These are phyloP conservation scores for Noctua janthina DNA, from an alignment of 2,888 invertebrate species.

Conservation along the genomic window DNA sequence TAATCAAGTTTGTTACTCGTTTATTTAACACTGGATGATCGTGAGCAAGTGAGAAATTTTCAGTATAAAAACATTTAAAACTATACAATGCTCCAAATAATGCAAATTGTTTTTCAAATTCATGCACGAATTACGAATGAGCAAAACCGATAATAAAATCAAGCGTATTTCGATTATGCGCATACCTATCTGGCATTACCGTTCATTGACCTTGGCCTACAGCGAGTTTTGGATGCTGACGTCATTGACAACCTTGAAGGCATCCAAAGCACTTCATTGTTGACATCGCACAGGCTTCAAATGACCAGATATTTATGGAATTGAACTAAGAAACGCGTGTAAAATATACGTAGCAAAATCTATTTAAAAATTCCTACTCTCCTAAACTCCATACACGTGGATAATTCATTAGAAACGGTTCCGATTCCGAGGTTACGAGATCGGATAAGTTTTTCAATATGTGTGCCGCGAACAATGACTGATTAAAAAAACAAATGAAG, in stretches of 20 bases:
- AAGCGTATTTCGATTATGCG: slow-evolving; percentile 52
- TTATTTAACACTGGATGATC: neutral
- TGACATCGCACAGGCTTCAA: slow-evolving; percentile 51
- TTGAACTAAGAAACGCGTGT: slow-evolving; percentile 18
- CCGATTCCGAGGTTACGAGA: slow-evolving; percentile 25
- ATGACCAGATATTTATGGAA: slow-evolving; percentile 31
- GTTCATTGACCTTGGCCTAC: slow-evolving; percentile 78
- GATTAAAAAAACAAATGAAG: slow-evolving; percentile 45
- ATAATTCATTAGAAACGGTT: slow-evolving; percentile 16
- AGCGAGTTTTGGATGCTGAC: slow-evolving; percentile 75
- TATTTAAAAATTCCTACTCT: slow-evolving; percentile 31
- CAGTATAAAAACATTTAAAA: neutral
- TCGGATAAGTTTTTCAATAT: slow-evolving; percentile 29
- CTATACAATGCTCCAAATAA: slow-evolving; percentile 2
- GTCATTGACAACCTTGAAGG: slow-evolving; percentile 73
- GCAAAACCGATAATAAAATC: slow-evolving; percentile 46
- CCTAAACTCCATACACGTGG: slow-evolving; percentile 36
- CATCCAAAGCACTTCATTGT: slow-evolving; percentile 64
- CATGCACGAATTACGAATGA: slow-evolving; percentile 5
- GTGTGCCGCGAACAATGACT: slow-evolving; percentile 30
- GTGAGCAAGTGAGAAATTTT: neutral
- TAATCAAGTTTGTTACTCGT: neutral
- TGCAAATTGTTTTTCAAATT: slow-evolving; percentile 1
- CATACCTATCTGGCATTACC: slow-evolving; percentile 66
- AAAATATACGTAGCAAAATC: slow-evolving; percentile 21